Evolutionary conservation across 2,797 vertebrate genomes (phyloP), one percentile per base, ranked within the genome.

Genomic region (Pteronotus mesoamericanus): DNA sequence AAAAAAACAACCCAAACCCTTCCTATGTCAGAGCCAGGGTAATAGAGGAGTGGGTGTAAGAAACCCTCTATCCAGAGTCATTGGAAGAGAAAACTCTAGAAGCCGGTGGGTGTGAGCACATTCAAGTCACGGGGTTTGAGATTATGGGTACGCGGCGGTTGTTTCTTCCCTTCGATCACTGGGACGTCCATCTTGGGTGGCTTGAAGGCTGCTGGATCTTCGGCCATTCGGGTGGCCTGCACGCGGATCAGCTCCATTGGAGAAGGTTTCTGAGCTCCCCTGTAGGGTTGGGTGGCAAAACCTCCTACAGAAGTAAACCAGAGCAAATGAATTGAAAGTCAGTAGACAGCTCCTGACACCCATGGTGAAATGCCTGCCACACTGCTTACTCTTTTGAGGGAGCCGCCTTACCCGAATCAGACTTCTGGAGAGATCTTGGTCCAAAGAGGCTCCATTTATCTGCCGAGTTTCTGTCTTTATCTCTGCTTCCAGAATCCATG

Each of bases 161-260:
- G 99, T 72, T 98, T 99, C 80, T 99, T 99, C 12, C 98, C 98
- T 66, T 99, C 99, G 92, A 97, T 87, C 4, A 97, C 92, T 24
- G 99, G 99, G 94, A 99, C 98, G 97, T 99, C 99, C 99, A 99
- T 99, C 86, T 98, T 99, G 94, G 99, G 99, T 0, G 99, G 98
- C 92, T 98, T 99, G 94, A 99, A 99, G 22, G 97, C 93, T 71
- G 94, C 59, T 3, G 98, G 72, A 75, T 98, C 98, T 34, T 99
- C 99, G 0, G 96, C 92, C 97, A 99, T 97, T 10, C 98, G 98
- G 0, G 98, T 98, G 95, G 98, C 99, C 98, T 99, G 99, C 1
- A 98, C 98, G 97, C 99, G 99, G 98, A 99, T 99, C 95, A 99
- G 98, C 95, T 99, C 99, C 99, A 99, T 99, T 5, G 99, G 99